A percentile compares a stretch with the other conserved stretches of the same genome.
Conservation (phyloP, 1,140 invertebrate species). For the Procambarus virginalis region DNA sequence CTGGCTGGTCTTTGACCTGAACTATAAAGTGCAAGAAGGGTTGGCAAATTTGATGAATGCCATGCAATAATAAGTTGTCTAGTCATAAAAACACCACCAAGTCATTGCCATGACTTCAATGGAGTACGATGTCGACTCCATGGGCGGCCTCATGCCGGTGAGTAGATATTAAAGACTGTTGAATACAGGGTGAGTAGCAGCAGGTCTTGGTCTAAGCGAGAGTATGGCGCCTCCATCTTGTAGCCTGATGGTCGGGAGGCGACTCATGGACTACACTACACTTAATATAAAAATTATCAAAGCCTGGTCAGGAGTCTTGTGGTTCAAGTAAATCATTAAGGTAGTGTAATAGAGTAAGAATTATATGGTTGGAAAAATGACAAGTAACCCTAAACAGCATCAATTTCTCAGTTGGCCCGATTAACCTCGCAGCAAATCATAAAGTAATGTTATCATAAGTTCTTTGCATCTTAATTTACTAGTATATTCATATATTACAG, state of each 20-base stretch:
- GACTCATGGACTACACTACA: neutral
- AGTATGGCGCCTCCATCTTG: slow-evolving; percentile 63
- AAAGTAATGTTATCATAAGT: neutral
- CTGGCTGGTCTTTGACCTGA: slow-evolving; percentile 55
- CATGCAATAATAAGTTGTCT: slow-evolving; percentile 53
- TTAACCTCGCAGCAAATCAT: neutral
- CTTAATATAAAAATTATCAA: neutral
- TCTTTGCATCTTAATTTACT: neutral
- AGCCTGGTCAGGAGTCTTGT: neutral
- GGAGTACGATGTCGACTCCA: slow-evolving; percentile 63
- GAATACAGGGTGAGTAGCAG: neutral
- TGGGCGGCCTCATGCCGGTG: slow-evolving; percentile 62
- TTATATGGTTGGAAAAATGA: neutral
- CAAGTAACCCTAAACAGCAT: neutral
- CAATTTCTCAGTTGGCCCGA: neutral
- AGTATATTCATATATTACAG: too few species aligned
- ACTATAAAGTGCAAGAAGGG: slow-evolving; percentile 48
- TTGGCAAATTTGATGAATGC: slow-evolving; percentile 27
- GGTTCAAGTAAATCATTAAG: neutral
- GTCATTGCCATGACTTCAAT: slow-evolving; percentile 57
- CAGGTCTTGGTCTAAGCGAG: slow-evolving; percentile 21
- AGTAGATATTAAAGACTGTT: slow-evolving; percentile 16
- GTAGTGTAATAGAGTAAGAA: neutral
- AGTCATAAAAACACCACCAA: slow-evolving; percentile 20
- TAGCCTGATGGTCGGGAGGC: slow-evolving; percentile 1